These are phyloP conservation scores for Protodeltote pygarga DNA, from an alignment of 2,888 invertebrate genomes.

Conservation along the genomic window DNA sequence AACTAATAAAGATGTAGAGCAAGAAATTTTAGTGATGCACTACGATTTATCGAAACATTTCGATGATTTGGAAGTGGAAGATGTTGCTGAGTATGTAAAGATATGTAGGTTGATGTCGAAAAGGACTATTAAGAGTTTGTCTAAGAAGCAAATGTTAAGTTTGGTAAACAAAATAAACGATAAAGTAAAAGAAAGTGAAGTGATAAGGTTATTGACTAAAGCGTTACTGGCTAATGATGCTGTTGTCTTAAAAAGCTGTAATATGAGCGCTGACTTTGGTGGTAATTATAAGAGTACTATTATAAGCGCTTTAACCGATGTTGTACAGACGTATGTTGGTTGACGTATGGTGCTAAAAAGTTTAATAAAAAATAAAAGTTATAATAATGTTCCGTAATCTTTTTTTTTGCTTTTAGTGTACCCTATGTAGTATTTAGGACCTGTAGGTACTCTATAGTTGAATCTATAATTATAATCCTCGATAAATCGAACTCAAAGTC, in stretches of 20 bases:
- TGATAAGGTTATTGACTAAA: conserved; percentile 61
- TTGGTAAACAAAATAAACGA: conserved; percentile 61
- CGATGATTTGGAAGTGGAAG: conserved; percentile 61
- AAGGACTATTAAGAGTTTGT: conserved; percentile 67
- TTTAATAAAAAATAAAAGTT: not conserved
- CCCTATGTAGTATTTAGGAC: too few species aligned
- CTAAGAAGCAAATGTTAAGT: conserved; percentile 67
- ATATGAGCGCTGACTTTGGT: conserved; percentile 29
- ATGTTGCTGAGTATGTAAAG: conserved; percentile 60
- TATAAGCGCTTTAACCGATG: conserved; percentile 53
- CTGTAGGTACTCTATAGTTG: too few species aligned
- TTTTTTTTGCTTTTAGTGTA: not conserved
- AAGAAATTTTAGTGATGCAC: conserved; percentile 67
- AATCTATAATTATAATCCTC: too few species aligned
- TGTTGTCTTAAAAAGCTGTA: conserved; percentile 62
- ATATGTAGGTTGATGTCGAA: conserved; percentile 68
- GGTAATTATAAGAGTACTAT: conserved; percentile 46
- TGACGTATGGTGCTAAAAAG: not conserved
- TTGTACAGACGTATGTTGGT: conserved; percentile 62
- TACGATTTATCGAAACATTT: conserved; percentile 64
- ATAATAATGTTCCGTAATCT: not conserved
- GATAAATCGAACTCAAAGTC: too few species aligned
- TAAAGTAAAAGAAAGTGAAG: conserved; percentile 54
- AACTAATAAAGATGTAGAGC: conserved; percentile 73
- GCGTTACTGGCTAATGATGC: conserved; percentile 61